Evolutionary conservation across 2,888 invertebrate species (phyloP).

Genomic region (Ochropleura plecta): DNA sequence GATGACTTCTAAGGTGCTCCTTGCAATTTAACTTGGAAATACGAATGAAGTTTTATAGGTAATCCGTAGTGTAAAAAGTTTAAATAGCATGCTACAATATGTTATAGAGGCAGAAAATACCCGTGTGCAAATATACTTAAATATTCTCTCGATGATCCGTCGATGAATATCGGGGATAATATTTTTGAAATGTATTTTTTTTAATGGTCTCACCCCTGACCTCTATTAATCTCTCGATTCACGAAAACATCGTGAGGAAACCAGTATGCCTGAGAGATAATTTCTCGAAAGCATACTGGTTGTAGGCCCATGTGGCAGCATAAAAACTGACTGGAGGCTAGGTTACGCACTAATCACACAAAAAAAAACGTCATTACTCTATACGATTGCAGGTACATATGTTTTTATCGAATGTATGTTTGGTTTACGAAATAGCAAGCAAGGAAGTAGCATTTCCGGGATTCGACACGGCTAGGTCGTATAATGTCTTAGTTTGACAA

Average conservation of each 20-base stretch:
- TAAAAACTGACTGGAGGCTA: too few relatives aligned
- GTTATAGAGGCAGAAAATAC: background rate
- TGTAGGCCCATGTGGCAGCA: too few relatives aligned
- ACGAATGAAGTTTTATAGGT: background rate
- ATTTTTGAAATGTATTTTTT: too few relatives aligned
- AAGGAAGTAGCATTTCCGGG: background rate
- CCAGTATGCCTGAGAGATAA: too few relatives aligned
- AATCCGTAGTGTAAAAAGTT: background rate
- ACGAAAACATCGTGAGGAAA: too few relatives aligned
- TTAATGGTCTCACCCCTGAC: too few relatives aligned
- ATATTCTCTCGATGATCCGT: background rate
- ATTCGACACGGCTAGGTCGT: background rate
- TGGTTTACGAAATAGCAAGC: background rate
- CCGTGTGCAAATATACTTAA: background rate
- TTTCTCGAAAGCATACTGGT: too few relatives aligned
- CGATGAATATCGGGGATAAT: background rate
- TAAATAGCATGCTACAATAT: background rate
- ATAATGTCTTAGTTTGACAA: background rate
- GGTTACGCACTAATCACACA: too few relatives aligned
- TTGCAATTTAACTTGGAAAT: background rate
- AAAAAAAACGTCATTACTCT: background rate
- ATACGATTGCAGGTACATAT: background rate
- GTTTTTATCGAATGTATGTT: background rate
- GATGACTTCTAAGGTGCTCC: background rate
- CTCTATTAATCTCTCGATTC: too few relatives aligned